Percentiles rank a stretch among this genome's conserved stretches.
Evolutionary conservation across 2,113 vertebrate species (phyloP).

Genomic region (Xenopus laevis): DNA sequence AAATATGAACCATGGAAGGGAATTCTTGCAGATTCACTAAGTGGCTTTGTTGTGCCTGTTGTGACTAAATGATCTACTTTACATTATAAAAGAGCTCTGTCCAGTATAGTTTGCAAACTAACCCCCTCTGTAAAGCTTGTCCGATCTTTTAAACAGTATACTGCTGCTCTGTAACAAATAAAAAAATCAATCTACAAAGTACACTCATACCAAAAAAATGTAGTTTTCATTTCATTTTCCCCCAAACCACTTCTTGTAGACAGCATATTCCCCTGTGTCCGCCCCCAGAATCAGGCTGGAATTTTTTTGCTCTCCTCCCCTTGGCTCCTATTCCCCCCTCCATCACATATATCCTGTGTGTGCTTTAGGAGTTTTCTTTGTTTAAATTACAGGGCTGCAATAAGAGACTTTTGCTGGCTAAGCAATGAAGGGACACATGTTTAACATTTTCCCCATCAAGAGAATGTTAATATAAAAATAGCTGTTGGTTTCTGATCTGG

Average conservation of each 20-base stretch:
- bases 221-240: conserved; percentile 21
- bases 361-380: conserved; percentile 47
- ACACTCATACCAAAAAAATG: conserved; percentile 4
- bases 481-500: conserved; percentile 71
- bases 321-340: conserved; percentile 42
- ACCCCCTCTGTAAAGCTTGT: neutral
- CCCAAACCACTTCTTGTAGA: conserved; percentile 36
- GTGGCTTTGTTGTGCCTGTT: too few relatives aligned
- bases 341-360: conserved; percentile 44
- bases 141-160: too few relatives aligned
- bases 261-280: conserved; percentile 23
- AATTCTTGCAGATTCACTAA: too few relatives aligned
- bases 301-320: conserved; percentile 41
- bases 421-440: conserved; percentile 68
- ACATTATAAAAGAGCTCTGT: too few relatives aligned
- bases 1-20: too few relatives aligned
- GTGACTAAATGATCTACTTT: too few relatives aligned
- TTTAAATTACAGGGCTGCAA: conserved; percentile 68
- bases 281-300: conserved; percentile 43
- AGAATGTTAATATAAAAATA: conserved; percentile 69
- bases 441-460: conserved; percentile 77
- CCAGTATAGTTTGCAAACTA: neutral
- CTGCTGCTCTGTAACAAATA: too few relatives aligned
- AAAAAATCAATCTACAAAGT: neutral
- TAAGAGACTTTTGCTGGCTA: conserved; percentile 58